Base-by-base conservation (phyloP, 2,888 invertebrate species). In the Elmis aenea region DNA sequence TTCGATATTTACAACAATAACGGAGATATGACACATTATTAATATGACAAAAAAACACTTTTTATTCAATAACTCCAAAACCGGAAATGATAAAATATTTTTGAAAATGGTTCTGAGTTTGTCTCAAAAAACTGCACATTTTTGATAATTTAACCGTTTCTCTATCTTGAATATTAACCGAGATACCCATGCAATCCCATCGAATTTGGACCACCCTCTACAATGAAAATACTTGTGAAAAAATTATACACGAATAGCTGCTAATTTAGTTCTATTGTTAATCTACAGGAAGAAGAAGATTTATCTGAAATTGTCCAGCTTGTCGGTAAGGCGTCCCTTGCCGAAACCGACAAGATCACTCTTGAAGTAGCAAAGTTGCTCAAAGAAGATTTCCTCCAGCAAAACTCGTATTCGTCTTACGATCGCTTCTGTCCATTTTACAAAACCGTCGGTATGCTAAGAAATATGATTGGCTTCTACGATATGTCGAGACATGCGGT, bases 371-470 rank as follows among this genome's bases (percentile, higher is more conserved):
- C 97, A 57, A 95, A 94, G 70, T 74, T 99, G 55, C 77, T 99
- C 46, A 97, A 99, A 68, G 99, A 99, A 67, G 99, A 99, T 75
- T 99, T 97, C 79, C 72, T 99, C 63, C 99, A 99, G 71, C 99
- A 99, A 72, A 99, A 99, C 79, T 94, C 96, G 71, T 89, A 93
- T 70, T 90, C 92, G 2, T 73, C 89, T 1, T 93, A 93, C 72
- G 93, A 93, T 73, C 83, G 97, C 48, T 97, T 94, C 80, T 99
- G 99, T 65, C 99, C 99, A 59, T 99, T 99, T 80, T 99, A 97
- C 79, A 99, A 99, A 77, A 97, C 97, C 9, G 93, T 94, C 41
- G 97, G 95, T 55, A 99, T 99, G 97, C 69, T 99, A 64, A 84
- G 81, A 68, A 99, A 99, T 77, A 95, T 99, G 71, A 95, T 99